phyloP scores from a whole-genome alignment of 2,113 vertebrate species.

The Blennius ocellaris region DNA sequence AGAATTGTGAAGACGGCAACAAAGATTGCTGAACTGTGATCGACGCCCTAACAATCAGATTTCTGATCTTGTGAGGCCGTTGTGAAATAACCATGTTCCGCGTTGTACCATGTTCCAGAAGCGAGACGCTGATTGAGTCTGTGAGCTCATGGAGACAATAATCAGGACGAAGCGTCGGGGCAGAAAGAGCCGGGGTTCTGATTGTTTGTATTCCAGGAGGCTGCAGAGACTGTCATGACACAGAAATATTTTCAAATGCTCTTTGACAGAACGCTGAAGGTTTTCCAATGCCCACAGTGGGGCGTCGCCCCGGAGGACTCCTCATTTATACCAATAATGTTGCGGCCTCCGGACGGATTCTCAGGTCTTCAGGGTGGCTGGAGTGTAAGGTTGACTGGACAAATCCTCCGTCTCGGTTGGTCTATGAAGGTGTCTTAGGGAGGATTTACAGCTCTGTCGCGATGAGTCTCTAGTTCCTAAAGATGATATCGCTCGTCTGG shows the following conservation, averaged over 20 bases:
- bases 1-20: no score
- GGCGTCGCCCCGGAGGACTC: slow-evolving; percentile 6
- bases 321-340: slow-evolving; percentile 34
- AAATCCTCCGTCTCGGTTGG: background rate
- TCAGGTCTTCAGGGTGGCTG: slow-evolving; percentile 7
- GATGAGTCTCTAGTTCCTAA: background rate
- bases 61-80: no score
- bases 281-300: slow-evolving; percentile 22
- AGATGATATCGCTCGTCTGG: background rate
- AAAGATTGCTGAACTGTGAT: no score
- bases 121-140: no score
- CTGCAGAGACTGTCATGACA: slow-evolving; percentile 5
- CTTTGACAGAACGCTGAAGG: slow-evolving; percentile 3
- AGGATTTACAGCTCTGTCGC: background rate
- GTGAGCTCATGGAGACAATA: slow-evolving; percentile 2
- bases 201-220: slow-evolving; percentile 21
- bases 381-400: background rate
- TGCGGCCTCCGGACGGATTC: slow-evolving; percentile 19
- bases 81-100: no score
- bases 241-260: slow-evolving; percentile 21
- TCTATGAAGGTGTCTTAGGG: background rate
- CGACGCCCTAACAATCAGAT: no score
- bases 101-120: no score
- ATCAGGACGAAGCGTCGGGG: background rate
- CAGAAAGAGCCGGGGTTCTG: background rate